Evolutionary conservation across 2,797 vertebrate species (phyloP).

Genomic region (Pachyuromys duprasi): DNA sequence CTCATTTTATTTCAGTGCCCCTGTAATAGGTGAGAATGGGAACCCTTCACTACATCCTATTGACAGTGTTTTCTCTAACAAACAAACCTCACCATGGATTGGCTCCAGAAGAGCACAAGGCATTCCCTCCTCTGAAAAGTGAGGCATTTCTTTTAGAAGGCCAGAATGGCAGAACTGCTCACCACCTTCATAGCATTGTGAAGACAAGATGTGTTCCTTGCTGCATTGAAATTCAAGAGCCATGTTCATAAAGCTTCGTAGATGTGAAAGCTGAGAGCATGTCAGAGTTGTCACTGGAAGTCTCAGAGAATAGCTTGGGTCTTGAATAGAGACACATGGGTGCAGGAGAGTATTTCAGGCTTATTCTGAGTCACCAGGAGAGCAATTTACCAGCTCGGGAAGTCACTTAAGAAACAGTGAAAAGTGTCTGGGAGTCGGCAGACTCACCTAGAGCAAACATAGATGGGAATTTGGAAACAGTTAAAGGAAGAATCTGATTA

Average conservation of each 20-base stretch:
- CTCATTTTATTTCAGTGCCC: neutral
- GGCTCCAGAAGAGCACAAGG: neutral
- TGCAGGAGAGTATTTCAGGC: neutral
- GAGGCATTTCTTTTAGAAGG: neutral
- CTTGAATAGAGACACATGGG: neutral
- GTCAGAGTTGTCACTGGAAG: slow-evolving; percentile 26
- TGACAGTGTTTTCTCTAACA: neutral
- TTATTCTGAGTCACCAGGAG: slow-evolving; percentile 44
- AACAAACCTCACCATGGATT: neutral
- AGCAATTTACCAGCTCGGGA: neutral
- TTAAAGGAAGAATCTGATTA: neutral
- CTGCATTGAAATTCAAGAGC: neutral
- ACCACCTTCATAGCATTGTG: neutral
- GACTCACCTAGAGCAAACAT: neutral
- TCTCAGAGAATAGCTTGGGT: neutral
- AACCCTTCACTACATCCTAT: neutral
- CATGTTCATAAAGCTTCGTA: too few relatives aligned
- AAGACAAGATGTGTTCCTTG: neutral
- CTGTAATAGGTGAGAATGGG: neutral
- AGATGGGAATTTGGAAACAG: neutral
- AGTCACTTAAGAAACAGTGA: neutral
- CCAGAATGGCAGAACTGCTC: neutral
- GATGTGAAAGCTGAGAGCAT: neutral
- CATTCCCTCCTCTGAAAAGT: slow-evolving; percentile 14
- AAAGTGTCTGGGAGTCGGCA: neutral